A percentile compares a stretch with the other conserved stretches of the same genome.
These are phyloP conservation scores for Circaetus cinerascens DNA, from an alignment of 2,113 vertebrate species.

Conservation along the genomic window DNA sequence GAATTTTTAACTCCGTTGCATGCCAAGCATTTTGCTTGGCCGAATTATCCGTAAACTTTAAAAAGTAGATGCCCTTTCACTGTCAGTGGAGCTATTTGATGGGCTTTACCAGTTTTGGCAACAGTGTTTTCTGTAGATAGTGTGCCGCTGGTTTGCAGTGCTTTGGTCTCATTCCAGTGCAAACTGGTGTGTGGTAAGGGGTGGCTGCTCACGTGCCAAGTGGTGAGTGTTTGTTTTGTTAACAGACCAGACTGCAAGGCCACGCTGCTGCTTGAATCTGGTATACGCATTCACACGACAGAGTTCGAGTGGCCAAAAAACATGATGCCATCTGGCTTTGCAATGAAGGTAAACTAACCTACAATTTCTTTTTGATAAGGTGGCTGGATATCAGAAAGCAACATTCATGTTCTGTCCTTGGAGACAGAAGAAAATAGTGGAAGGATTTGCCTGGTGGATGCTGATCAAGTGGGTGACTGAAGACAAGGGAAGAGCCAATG, in stretches of 20 bases:
- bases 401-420: fast-evolving
- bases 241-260: conserved; percentile 92
- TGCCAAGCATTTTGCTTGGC: background rate
- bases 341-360: conserved; percentile 89
- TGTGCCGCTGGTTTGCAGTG: background rate
- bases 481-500: background rate
- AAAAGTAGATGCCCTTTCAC: background rate
- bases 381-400: background rate
- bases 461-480: background rate
- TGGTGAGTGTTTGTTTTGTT: background rate
- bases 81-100: background rate
- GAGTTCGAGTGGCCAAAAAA: conserved; percentile 99
- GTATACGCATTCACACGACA: conserved; percentile 91
- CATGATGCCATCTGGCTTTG: conserved; percentile 95
- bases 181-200: fast-evolving
- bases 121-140: background rate
- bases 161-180: background rate
- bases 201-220: background rate
- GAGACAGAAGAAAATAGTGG: background rate
- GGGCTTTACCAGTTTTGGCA: background rate
- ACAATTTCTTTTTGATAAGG: fast-evolving
- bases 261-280: conserved; percentile 91
- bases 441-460: background rate
- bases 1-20: background rate
- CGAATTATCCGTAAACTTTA: background rate